Conservation (phyloP, 2,113 vertebrate species). For the Telmatochromis brichardi region DNA sequence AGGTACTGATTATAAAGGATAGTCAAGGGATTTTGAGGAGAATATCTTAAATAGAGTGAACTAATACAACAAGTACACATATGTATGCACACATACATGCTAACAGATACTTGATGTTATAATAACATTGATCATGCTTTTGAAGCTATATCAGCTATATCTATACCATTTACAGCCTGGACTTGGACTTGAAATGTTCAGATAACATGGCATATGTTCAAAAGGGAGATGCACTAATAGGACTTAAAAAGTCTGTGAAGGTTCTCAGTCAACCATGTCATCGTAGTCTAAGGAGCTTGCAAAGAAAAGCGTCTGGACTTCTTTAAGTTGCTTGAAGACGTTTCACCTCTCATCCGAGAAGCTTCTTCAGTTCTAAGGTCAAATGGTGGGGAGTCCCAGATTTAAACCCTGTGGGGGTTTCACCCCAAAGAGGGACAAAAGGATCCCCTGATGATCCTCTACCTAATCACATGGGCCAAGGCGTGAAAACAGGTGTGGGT, state of each 20-base stretch:
- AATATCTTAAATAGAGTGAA: conserved; percentile 5
- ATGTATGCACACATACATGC: neutral
- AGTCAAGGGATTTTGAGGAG: neutral
- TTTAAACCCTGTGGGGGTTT: neutral
- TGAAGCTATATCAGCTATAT: neutral
- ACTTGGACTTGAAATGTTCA: neutral
- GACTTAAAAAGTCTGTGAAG: neutral
- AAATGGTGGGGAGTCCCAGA: neutral
- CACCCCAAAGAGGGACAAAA: neutral
- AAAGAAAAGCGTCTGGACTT: neutral
- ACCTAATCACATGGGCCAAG: neutral
- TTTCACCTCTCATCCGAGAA: neutral
- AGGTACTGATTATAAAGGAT: neutral
- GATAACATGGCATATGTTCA: neutral
- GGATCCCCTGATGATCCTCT: neutral
- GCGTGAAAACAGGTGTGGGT: neutral
- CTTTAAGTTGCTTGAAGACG: neutral
- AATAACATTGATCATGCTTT: conserved; percentile 8
- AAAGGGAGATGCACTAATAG: neutral
- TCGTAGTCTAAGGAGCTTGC: neutral
- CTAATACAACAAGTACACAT: neutral
- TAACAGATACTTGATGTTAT: neutral
- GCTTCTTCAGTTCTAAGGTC: neutral
- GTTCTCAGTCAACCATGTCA: neutral
- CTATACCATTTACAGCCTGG: neutral